Conservation (phyloP, 1,140 invertebrate genomes). For the Drosophila funebris region DNA sequence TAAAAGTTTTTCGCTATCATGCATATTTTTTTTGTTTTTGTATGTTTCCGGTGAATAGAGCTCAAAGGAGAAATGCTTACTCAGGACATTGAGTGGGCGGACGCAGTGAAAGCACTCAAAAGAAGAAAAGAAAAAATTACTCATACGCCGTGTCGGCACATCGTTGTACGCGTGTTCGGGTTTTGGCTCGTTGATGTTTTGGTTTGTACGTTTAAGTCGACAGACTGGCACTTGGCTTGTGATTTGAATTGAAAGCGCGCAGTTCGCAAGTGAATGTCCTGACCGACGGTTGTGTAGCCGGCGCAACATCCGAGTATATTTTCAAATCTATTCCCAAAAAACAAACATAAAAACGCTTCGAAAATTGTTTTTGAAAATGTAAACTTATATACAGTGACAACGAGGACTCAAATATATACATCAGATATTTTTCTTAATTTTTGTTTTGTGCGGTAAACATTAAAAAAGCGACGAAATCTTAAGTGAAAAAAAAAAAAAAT, state of each 20-base stretch:
- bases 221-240: conserved; percentile 42
- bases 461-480: not conserved
- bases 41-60: not conserved
- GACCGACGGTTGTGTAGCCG: conserved; percentile 61
- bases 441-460: conserved; percentile 30
- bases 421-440: conserved; percentile 25
- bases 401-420: not conserved
- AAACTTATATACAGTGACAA: not conserved
- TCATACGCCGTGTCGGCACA: conserved; percentile 25
- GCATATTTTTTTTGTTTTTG: not conserved
- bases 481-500: not conserved
- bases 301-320: conserved; percentile 26
- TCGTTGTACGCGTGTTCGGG: conserved; percentile 7
- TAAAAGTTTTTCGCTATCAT: no score
- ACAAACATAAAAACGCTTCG: conserved; percentile 6
- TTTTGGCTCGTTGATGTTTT: conserved; percentile 51
- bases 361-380: conserved; percentile 23
- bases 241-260: conserved; percentile 50
- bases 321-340: not conserved
- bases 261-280: conserved; percentile 76
- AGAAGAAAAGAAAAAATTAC: not conserved
- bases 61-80: not conserved
- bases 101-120: conserved; percentile 19
- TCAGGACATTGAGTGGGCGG: conserved; percentile 18
- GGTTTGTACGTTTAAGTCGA: conserved; percentile 11